Percentiles rank a stretch among this genome's conserved stretches.
Conservation (phyloP, 2,797 vertebrate species). For the Lagodon rhomboides region DNA sequence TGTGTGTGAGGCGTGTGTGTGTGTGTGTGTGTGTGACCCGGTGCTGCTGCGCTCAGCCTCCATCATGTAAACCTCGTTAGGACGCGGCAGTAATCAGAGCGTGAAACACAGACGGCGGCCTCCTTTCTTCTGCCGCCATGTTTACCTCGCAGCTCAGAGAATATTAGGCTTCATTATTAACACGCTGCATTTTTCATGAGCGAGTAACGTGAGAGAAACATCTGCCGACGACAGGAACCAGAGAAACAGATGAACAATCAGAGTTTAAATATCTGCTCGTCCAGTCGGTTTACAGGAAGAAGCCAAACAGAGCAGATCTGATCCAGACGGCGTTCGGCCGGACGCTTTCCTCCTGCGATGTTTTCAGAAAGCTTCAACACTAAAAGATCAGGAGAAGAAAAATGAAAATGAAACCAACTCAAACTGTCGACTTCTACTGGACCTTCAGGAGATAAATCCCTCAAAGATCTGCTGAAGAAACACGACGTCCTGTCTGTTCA, state of each 20-base stretch:
- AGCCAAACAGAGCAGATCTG: neutral
- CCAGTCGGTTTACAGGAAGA: neutral
- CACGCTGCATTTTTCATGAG: slow-evolving; percentile 47
- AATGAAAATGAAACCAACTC: neutral
- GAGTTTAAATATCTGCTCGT: neutral
- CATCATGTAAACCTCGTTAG: slow-evolving; percentile 47
- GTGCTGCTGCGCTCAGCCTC: slow-evolving; percentile 12
- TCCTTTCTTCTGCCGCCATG: slow-evolving; percentile 39
- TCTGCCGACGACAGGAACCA: slow-evolving; percentile 4
- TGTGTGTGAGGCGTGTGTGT: neutral
- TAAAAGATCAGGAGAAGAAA: too few relatives aligned
- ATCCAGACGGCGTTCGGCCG: too few relatives aligned
- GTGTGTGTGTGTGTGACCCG: neutral
- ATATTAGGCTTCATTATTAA: slow-evolving; percentile 57
- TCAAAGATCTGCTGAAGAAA: too few relatives aligned
- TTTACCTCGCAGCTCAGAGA: slow-evolving; percentile 29
- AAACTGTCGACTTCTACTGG: too few relatives aligned
- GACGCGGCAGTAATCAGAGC: slow-evolving; percentile 54
- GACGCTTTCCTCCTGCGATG: too few relatives aligned
- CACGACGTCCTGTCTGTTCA: neutral
- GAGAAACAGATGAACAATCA: slow-evolving; percentile 5
- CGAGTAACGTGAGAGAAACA: slow-evolving; percentile 27
- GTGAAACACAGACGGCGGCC: slow-evolving; percentile 35
- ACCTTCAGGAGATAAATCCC: too few relatives aligned
- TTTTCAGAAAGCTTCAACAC: too few relatives aligned